These are phyloP conservation scores for Zaprionus ghesquierei DNA, from an alignment of 1,140 invertebrate species.

Conservation along the genomic window DNA sequence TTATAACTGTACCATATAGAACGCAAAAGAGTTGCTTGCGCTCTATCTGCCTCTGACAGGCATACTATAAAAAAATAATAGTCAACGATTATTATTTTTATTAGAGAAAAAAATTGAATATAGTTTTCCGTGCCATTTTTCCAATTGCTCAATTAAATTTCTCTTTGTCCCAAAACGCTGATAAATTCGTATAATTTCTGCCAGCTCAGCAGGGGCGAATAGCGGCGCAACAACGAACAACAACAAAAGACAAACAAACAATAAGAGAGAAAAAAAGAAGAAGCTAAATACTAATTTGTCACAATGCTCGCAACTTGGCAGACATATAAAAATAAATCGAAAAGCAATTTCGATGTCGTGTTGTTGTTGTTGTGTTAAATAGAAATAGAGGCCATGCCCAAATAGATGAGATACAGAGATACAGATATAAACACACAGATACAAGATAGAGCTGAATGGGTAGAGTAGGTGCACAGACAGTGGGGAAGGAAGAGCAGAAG, in stretches of 20 bases:
- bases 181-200: conserved; percentile 69
- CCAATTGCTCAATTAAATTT: conserved; percentile 12
- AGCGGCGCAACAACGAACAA: conserved; percentile 17
- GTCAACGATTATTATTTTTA: neutral
- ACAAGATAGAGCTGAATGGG: conserved; percentile 1
- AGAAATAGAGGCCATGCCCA: conserved; percentile 44
- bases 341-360: conserved; percentile 70
- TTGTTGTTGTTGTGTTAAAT: conserved; percentile 66
- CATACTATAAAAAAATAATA: neutral
- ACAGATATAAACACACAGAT: conserved; percentile 49
- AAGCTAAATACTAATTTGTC: conserved; percentile 71
- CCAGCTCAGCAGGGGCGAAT: conserved; percentile 36
- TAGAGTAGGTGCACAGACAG: neutral
- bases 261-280: conserved; percentile 28
- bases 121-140: neutral
- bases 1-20: too few relatives aligned
- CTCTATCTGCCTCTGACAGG: neutral
- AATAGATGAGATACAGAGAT: conserved; percentile 53
- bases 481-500: neutral
- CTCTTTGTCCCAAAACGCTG: conserved; percentile 3
- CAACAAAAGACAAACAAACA: conserved; percentile 1
- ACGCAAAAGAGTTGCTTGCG: too few relatives aligned
- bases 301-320: conserved; percentile 73
- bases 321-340: conserved; percentile 76
- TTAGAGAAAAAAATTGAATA: neutral